phyloP scores from a whole-genome alignment of 2,113 vertebrate species.

The Sylvietta virens region DNA sequence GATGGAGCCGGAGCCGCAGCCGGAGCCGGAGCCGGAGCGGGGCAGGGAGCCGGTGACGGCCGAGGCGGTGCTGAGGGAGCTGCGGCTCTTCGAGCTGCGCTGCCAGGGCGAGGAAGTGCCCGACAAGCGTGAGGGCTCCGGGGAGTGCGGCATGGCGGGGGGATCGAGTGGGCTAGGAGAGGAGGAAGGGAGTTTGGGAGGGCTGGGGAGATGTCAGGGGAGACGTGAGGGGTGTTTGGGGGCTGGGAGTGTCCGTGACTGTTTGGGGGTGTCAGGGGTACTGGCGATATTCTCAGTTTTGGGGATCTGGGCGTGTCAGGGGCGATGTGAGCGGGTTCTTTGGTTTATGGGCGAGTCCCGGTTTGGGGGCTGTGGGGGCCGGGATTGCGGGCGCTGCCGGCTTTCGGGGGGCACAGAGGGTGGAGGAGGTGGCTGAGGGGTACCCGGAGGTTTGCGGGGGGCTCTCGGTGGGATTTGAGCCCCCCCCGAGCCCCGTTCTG shows the following conservation, averaged over 20 bases:
- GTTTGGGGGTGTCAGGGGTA: not conserved
- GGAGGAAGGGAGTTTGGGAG: not conserved
- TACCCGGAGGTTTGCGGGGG: too few species aligned
- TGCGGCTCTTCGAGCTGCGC: not conserved
- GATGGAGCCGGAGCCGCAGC: not conserved
- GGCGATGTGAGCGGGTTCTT: not conserved
- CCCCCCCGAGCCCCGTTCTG: not conserved
- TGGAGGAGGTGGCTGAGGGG: accelerated
- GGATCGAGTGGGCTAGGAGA: too few species aligned
- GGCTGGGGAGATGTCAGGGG: not conserved
- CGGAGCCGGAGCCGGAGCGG: not conserved
- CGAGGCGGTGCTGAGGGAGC: not conserved
- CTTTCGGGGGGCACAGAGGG: too few species aligned
- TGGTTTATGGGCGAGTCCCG: too few species aligned
- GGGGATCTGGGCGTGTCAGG: not conserved
- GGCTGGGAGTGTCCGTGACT: not conserved
- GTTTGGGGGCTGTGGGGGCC: not conserved
- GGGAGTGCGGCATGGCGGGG: not conserved
- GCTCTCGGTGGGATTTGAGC: not conserved
- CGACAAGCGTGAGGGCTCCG: not conserved
- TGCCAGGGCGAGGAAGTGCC: not conserved
- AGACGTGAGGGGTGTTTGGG: not conserved
- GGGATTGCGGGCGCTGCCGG: not conserved
- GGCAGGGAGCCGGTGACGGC: not conserved
- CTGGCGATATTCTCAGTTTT: not conserved